Percentiles rank a stretch among this genome's conserved stretches.
Evolutionary conservation across 2,113 vertebrate species (phyloP).

Genomic region (Mastomys natalensis): DNA sequence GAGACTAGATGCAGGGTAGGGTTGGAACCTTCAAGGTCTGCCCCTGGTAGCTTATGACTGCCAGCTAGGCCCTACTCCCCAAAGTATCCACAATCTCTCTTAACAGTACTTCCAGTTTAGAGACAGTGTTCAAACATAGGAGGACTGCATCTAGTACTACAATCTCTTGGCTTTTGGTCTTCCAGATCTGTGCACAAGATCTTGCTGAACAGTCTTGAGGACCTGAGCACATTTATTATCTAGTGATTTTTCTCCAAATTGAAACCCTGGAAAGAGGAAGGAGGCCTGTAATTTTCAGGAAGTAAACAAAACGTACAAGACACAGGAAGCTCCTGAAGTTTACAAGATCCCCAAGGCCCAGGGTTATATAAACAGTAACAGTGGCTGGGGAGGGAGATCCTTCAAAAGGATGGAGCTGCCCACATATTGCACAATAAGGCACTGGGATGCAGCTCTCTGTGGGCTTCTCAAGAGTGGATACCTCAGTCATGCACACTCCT

Average conservation of each 20-base stretch:
- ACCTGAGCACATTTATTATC: too few relatives aligned
- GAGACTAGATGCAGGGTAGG: background rate
- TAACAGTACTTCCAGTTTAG: background rate
- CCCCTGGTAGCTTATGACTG: background rate
- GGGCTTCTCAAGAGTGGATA: background rate
- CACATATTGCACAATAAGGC: background rate
- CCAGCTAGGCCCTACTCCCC: background rate
- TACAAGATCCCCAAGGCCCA: background rate
- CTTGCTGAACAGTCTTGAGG: too few relatives aligned
- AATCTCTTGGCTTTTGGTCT: background rate
- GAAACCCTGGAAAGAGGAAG: background rate
- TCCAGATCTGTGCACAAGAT: accelerated
- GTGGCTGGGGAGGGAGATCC: background rate
- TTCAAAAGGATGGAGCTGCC: background rate
- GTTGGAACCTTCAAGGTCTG: background rate
- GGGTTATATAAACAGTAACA: background rate
- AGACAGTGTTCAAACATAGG: background rate
- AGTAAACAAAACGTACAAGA: background rate
- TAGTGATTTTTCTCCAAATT: background rate
- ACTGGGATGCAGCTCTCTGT: too few relatives aligned
- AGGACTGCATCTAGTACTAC: background rate
- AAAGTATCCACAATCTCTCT: background rate
- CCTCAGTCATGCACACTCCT: background rate
- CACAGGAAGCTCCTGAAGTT: background rate
- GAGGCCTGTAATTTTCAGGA: background rate